Evolutionary conservation across 2,888 invertebrate genomes (phyloP).

Genomic region (Hydroisotoma schaefferi): DNA sequence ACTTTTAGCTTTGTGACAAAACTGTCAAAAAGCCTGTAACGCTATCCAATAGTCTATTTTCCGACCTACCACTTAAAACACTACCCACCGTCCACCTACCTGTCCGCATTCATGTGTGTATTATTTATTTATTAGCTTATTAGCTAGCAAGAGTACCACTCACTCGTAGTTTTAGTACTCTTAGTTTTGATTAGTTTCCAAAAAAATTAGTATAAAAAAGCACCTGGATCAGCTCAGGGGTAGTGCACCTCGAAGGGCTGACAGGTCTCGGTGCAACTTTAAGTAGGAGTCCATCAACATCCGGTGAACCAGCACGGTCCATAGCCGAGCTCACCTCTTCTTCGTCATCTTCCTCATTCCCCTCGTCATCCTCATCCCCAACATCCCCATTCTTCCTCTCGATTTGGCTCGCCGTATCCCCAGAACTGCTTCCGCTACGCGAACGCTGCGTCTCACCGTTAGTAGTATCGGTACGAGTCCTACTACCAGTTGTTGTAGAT

Average conservation of each 20-base stretch:
- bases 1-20: no score
- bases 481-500: slow-evolving; percentile 20
- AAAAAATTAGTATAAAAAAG: no score
- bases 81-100: no score
- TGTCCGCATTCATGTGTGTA: no score
- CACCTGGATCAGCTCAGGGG: slow-evolving; percentile 56
- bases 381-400: slow-evolving; percentile 19
- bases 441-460: slow-evolving; percentile 23
- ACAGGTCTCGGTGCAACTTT: slow-evolving; percentile 49
- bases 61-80: no score
- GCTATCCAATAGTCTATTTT: no score
- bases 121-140: no score
- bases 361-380: slow-evolving; percentile 21
- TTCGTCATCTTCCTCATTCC: slow-evolving; percentile 19
- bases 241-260: slow-evolving; percentile 51
- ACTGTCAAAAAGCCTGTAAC: no score
- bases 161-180: no score
- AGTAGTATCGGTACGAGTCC: slow-evolving; percentile 36
- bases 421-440: slow-evolving; percentile 18
- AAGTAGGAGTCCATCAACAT: slow-evolving; percentile 35
- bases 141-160: no score
- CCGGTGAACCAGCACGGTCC: slow-evolving; percentile 22
- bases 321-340: slow-evolving; percentile 28
- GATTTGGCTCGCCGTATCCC: slow-evolving; percentile 26
- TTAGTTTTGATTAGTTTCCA: no score